Evolutionary conservation across 2,888 invertebrate genomes (phyloP).

Genomic region (Apodemia zela): DNA sequence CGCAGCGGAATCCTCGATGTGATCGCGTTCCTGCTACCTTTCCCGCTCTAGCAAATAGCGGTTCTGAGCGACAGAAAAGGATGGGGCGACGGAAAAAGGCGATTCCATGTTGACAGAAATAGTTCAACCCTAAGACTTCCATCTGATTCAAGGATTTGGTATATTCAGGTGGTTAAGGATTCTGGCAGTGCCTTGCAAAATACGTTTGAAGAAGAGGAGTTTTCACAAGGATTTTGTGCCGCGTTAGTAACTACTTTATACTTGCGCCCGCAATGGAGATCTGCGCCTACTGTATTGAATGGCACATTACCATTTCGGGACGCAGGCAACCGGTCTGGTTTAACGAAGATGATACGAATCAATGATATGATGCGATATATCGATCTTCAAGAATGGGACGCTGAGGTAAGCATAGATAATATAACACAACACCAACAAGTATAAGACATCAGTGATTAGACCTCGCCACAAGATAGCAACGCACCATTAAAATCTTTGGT

Average conservation of each 20-base stretch:
- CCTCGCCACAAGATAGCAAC: no score
- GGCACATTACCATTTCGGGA: conserved; percentile 54
- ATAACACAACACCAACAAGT: no score
- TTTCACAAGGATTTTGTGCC: conserved; percentile 48
- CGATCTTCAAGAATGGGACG: conserved; percentile 55
- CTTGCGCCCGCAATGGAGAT: conserved; percentile 62
- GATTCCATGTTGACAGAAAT: no score
- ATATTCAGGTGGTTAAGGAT: conserved; percentile 52
- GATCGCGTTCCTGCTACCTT: no score
- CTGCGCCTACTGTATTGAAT: conserved; percentile 68
- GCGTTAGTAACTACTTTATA: conserved; percentile 56
- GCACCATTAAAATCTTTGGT: no score
- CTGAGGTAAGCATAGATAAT: conserved; percentile 48
- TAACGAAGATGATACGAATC: conserved; percentile 61
- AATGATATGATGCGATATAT: conserved; percentile 67
- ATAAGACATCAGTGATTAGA: no score
- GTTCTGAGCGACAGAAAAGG: no score
- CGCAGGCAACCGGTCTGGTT: conserved; percentile 39
- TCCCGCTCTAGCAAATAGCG: no score
- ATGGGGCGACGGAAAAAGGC: no score
- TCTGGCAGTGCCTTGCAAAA: conserved; percentile 61
- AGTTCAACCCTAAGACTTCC: no score
- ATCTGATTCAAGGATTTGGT: no score
- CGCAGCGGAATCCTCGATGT: no score
- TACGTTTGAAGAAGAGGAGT: conserved; percentile 64